A percentile compares a stretch with the other conserved stretches of the same genome.
Conservation (phyloP, 2,113 vertebrate species). For the Cryptotis parvus region DNA sequence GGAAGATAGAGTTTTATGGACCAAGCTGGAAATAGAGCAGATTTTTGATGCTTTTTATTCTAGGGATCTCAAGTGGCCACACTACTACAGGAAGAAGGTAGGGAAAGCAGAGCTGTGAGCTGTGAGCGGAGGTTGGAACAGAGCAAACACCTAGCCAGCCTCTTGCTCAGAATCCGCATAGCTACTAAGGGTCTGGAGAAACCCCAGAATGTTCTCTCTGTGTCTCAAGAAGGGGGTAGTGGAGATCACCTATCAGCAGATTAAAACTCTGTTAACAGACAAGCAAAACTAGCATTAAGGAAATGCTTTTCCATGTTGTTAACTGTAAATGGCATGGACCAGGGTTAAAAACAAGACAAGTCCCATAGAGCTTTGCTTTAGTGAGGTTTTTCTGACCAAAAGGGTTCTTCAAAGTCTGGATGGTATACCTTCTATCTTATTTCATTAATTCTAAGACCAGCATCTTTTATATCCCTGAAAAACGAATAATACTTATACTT, state of each 20-base stretch:
- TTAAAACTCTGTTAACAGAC: background rate
- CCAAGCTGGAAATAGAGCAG: background rate
- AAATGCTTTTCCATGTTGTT: background rate
- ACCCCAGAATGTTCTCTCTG: background rate
- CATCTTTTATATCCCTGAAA: conserved; percentile 5
- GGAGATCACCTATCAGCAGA: background rate
- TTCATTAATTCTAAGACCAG: background rate
- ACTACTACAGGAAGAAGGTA: background rate
- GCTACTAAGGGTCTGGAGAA: background rate
- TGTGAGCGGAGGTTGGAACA: background rate
- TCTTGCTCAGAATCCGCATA: background rate
- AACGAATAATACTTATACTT: background rate
- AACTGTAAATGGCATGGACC: background rate
- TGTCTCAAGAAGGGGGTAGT: background rate
- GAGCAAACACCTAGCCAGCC: background rate
- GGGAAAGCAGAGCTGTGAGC: background rate
- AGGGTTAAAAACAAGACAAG: background rate
- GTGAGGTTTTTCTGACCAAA: background rate
- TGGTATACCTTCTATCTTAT: background rate
- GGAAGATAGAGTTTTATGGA: background rate
- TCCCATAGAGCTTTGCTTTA: background rate
- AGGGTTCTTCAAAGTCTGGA: background rate
- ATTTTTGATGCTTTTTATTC: background rate
- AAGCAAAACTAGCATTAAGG: background rate
- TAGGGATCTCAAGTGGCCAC: background rate